Conservation (phyloP, 2,113 vertebrate species). For the Geococcyx californianus region DNA sequence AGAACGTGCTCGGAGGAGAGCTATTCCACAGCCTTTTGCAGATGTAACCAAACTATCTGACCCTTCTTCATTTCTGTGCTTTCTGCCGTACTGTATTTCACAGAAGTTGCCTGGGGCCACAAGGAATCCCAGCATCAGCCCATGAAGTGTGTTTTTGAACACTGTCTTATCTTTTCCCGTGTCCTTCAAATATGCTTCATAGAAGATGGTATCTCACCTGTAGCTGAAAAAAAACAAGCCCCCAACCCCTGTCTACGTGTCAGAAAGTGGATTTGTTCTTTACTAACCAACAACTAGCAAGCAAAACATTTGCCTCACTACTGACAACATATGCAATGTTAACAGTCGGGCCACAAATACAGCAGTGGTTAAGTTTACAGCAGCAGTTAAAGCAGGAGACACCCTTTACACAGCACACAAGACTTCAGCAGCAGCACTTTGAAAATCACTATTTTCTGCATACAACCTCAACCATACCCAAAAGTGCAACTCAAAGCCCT, state of each 20-base stretch:
- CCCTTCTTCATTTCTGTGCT: neutral
- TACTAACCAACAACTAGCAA: neutral
- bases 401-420: neutral
- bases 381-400: neutral
- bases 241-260: accelerated
- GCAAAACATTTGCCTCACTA: neutral
- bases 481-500: neutral
- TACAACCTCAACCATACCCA: neutral
- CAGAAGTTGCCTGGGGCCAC: neutral
- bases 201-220: neutral
- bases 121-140: neutral
- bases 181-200: neutral
- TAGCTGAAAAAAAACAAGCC: neutral
- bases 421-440: neutral
- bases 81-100: neutral
- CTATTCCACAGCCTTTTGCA: neutral
- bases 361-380: neutral
- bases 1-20: accelerated
- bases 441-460: neutral
- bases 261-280: neutral
- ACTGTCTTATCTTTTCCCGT: neutral
- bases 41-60: neutral
- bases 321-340: neutral
- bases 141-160: neutral
- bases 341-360: neutral